A percentile compares a stretch with the other conserved stretches of the same genome.
Evolutionary conservation across 2,888 invertebrate species (phyloP).

Genomic region (Psococerastis gibbosa): DNA sequence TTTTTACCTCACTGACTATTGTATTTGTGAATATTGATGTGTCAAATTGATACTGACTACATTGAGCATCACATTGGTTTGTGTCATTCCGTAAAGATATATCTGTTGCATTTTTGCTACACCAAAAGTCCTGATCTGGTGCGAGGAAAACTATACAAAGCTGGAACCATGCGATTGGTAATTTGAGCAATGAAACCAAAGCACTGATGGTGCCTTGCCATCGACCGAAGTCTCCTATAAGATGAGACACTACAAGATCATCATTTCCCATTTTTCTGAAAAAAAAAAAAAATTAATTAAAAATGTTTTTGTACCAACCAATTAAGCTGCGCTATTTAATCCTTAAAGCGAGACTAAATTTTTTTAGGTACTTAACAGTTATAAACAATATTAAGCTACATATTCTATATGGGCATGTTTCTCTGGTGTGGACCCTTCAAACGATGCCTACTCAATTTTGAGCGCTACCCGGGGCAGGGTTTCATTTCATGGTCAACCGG

Average conservation of each 20-base stretch:
- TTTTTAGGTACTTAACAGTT: too few relatives aligned
- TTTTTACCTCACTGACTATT: slow-evolving; percentile 36
- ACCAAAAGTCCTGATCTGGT: slow-evolving; percentile 39
- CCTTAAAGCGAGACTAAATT: too few relatives aligned
- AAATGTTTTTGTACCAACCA: not conserved
- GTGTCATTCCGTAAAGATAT: slow-evolving; percentile 29
- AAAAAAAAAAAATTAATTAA: not conserved
- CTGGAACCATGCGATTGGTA: slow-evolving; percentile 42
- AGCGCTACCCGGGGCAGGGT: too few relatives aligned
- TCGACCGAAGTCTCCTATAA: slow-evolving; percentile 36
- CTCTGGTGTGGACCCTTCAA: too few relatives aligned
- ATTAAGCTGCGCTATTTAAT: not conserved
- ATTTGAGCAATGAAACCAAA: slow-evolving; percentile 35
- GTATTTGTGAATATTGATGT: slow-evolving; percentile 47
- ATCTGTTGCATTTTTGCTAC: slow-evolving; percentile 21
- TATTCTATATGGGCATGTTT: too few relatives aligned
- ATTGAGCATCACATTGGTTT: slow-evolving; percentile 13
- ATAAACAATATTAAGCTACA: too few relatives aligned
- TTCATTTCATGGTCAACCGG: too few relatives aligned
- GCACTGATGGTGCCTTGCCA: slow-evolving; percentile 36
- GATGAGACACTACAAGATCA: slow-evolving; percentile 24
- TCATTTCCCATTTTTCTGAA: not conserved
- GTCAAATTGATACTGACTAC: slow-evolving; percentile 33
- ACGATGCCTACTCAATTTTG: too few relatives aligned
- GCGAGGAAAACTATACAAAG: slow-evolving; percentile 41